phyloP scores from a whole-genome alignment of 2,113 vertebrate species.

The Pituophis catenifer region DNA sequence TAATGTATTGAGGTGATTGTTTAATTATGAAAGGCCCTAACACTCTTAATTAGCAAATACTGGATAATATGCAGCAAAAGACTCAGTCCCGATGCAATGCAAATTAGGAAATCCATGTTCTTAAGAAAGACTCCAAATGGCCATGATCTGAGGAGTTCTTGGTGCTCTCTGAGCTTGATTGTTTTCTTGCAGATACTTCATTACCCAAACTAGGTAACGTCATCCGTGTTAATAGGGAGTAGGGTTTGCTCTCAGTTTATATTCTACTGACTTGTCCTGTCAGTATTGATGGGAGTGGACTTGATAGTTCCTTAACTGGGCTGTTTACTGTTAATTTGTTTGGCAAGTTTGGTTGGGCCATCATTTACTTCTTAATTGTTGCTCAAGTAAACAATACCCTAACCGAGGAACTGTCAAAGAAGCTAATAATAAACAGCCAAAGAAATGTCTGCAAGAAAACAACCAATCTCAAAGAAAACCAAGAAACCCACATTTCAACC shows the following conservation, averaged over 20 bases:
- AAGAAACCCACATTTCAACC: background rate
- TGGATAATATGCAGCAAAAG: background rate
- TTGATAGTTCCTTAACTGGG: background rate
- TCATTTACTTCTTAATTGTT: background rate
- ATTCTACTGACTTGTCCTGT: background rate
- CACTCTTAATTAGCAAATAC: background rate
- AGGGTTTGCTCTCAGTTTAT: background rate
- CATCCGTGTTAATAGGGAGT: background rate
- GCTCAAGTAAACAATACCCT: background rate
- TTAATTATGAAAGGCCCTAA: background rate
- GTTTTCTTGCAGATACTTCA: background rate
- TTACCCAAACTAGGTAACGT: background rate
- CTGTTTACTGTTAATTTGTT: background rate
- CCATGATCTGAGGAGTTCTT: background rate
- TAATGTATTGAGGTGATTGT: background rate
- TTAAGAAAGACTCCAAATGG: background rate
- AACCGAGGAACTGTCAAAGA: background rate
- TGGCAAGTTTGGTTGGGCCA: background rate
- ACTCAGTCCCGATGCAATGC: background rate
- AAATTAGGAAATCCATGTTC: background rate
- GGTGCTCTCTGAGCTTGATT: background rate
- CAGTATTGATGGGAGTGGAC: background rate
- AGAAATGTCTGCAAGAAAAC: background rate
- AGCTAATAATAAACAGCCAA: background rate
- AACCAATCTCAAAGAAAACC: background rate